phyloP scores from a whole-genome alignment of 2,888 invertebrate genomes.

The Nomada ferruginata region DNA sequence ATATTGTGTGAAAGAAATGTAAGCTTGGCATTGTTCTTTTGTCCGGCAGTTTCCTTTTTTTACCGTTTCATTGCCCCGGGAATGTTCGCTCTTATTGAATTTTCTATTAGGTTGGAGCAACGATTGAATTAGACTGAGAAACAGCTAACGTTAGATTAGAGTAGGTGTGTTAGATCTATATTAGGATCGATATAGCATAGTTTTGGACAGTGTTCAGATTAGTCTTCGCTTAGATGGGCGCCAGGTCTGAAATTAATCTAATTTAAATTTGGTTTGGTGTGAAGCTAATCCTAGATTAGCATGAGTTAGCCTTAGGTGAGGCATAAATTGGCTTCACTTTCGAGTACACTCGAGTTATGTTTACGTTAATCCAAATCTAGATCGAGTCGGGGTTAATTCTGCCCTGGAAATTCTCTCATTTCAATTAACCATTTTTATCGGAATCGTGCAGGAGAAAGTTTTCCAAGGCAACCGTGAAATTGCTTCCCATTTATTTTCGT shows the following conservation, averaged over 20 bases:
- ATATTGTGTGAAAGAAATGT: background rate
- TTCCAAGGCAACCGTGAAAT: background rate
- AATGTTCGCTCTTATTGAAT: background rate
- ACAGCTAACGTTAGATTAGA: background rate
- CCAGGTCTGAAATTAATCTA: background rate
- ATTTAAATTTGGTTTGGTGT: background rate
- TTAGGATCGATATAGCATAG: background rate
- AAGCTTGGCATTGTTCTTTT: background rate
- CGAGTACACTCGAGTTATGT: background rate
- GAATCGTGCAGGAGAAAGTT: background rate
- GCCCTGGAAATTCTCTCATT: too few species aligned
- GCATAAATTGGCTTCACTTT: background rate
- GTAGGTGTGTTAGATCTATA: background rate
- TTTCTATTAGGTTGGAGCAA: too few species aligned
- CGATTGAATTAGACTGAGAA: background rate
- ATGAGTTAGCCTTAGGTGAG: slow-evolving; percentile 6
- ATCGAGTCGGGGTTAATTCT: too few species aligned
- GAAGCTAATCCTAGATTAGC: slow-evolving; percentile 8
- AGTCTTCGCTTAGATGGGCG: background rate
- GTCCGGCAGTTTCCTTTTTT: background rate
- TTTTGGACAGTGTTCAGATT: background rate
- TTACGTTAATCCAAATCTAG: background rate
- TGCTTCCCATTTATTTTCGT: slow-evolving; percentile 4
- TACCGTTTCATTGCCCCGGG: background rate
- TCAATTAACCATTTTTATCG: slow-evolving; percentile 1